Percentiles rank a stretch among this genome's conserved stretches.
These are phyloP conservation scores for Scolopax bukidnonensis DNA, from an alignment of 2,797 vertebrate species.

Conservation along the genomic window DNA sequence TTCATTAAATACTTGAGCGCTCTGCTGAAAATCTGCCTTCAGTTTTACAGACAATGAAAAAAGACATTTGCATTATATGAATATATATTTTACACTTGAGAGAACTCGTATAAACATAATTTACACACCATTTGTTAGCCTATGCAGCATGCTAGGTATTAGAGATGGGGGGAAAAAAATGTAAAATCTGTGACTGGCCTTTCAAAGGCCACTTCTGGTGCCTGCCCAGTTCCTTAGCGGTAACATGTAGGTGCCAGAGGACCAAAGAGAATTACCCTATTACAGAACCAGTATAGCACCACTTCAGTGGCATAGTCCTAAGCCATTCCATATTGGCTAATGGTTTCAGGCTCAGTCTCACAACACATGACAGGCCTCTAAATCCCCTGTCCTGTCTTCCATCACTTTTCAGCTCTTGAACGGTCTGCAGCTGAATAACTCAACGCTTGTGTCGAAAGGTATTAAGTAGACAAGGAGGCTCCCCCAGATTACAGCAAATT, in stretches of 20 bases:
- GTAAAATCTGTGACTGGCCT: background rate
- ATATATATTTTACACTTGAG: conserved; percentile 41
- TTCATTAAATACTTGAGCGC: conserved; percentile 30
- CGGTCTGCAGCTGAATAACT: background rate
- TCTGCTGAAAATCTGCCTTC: conserved; percentile 35
- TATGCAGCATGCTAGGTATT: background rate
- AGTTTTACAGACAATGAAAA: conserved; percentile 36
- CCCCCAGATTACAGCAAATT: background rate
- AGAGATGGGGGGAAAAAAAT: background rate
- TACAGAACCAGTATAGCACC: background rate
- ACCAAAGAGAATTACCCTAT: background rate
- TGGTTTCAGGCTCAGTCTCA: background rate
- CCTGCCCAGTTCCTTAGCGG: background rate
- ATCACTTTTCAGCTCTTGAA: background rate
- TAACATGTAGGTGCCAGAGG: background rate
- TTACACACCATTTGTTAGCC: conserved; percentile 28
- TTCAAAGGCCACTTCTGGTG: background rate
- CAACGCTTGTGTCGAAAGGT: background rate
- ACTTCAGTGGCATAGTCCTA: background rate
- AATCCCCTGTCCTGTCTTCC: background rate
- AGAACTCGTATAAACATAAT: conserved; percentile 15
- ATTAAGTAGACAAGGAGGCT: background rate
- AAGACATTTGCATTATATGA: conserved; percentile 44
- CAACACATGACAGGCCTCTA: background rate
- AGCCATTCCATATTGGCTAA: background rate